Evolutionary conservation across 2,888 invertebrate species (phyloP).

Genomic region (Drosophila buzzatii): DNA sequence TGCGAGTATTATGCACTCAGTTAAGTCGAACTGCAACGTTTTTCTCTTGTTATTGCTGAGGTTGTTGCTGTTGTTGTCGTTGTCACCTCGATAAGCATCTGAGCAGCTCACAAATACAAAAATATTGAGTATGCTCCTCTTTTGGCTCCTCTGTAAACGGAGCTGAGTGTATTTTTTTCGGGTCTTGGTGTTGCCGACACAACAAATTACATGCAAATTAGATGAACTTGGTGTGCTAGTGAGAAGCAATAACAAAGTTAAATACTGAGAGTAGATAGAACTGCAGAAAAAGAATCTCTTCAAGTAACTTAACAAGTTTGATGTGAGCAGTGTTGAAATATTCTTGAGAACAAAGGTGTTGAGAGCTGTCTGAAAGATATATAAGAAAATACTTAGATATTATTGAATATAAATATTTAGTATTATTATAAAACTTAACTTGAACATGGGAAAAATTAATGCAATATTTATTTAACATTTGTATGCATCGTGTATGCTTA

Average conservation of each 20-base stretch:
- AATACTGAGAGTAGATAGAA: not conserved
- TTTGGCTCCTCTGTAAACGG: slow-evolving; percentile 44
- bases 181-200: slow-evolving; percentile 43
- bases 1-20: not conserved
- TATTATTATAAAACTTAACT: no score
- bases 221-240: slow-evolving; percentile 14
- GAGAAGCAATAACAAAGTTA: not conserved
- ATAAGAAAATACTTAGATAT: not conserved
- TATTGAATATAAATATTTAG: no score
- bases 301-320: not conserved
- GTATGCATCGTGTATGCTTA: no score
- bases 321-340: not conserved
- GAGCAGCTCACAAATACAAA: slow-evolving; percentile 47
- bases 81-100: slow-evolving; percentile 74
- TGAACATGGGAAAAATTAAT: no score
- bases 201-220: slow-evolving; percentile 80
- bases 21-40: not conserved
- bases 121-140: slow-evolving; percentile 62
- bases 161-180: slow-evolving; percentile 11
- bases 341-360: not conserved
- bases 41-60: slow-evolving; percentile 21
- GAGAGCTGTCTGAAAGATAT: not conserved
- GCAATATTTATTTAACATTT: no score
- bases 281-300: not conserved
- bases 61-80: slow-evolving; percentile 42